phyloP scores from a whole-genome alignment of 2,113 vertebrate genomes.

The Tragelaphus buxtoni region DNA sequence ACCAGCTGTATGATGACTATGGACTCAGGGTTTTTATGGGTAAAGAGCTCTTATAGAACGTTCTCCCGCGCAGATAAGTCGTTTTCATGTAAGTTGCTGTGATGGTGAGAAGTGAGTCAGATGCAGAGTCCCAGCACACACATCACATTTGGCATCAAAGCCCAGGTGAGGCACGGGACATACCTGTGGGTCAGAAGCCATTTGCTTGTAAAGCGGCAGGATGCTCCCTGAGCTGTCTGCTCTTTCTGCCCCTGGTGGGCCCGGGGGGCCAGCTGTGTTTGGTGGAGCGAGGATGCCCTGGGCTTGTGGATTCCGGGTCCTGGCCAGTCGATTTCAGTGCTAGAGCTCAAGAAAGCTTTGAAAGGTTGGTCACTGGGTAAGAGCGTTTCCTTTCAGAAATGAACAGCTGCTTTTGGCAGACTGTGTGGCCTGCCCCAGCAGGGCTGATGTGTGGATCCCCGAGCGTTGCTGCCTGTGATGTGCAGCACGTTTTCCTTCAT shows the following conservation, averaged over 20 bases:
- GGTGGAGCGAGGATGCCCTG: not conserved
- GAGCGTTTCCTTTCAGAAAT: not conserved
- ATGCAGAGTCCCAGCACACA: not conserved
- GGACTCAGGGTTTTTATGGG: not conserved
- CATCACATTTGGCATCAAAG: not conserved
- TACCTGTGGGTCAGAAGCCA: not conserved
- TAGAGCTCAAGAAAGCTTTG: no score
- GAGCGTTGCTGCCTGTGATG: accelerated
- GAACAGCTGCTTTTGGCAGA: no score
- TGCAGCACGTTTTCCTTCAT: not conserved
- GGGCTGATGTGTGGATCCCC: not conserved
- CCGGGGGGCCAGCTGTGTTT: accelerated
- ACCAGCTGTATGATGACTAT: not conserved
- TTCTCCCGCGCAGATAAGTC: not conserved
- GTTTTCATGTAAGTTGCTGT: not conserved
- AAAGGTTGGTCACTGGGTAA: not conserved
- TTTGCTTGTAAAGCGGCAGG: not conserved
- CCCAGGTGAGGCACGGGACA: not conserved
- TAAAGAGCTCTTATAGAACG: not conserved
- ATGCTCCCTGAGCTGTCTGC: not conserved
- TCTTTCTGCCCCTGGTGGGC: not conserved
- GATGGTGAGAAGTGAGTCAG: not conserved
- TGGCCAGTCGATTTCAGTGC: not conserved
- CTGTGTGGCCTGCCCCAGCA: not conserved
- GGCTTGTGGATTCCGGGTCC: not conserved